phyloP scores from a whole-genome alignment of 2,797 vertebrate species.

The Microctenopoma steveboyesi region DNA sequence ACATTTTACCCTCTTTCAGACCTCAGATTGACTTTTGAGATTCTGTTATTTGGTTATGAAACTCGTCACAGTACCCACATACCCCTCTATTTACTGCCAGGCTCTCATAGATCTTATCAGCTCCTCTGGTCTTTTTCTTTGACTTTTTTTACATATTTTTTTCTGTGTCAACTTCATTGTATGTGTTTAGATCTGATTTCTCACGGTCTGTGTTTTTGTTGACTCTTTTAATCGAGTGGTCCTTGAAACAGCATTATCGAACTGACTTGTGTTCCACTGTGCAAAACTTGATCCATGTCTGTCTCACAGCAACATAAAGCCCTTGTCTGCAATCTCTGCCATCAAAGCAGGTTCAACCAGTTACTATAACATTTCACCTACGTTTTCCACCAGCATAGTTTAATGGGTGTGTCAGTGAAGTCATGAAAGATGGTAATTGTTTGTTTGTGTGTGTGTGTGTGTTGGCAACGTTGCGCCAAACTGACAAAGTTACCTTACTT shows the following conservation, averaged over 20 bases:
- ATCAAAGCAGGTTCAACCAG: neutral
- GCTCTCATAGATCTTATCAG: neutral
- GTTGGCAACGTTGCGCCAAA: too few relatives aligned
- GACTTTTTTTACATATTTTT: too few relatives aligned
- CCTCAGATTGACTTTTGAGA: neutral
- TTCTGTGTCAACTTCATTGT: too few relatives aligned
- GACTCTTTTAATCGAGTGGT: too few relatives aligned
- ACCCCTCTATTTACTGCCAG: neutral
- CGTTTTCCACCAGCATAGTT: neutral
- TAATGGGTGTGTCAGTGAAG: neutral
- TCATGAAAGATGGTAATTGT: neutral
- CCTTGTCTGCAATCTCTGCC: neutral
- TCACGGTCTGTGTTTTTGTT: too few relatives aligned
- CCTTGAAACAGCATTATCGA: too few relatives aligned
- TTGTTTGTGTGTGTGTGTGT: too few relatives aligned
- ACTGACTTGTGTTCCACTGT: too few relatives aligned
- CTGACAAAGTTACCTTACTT: too few relatives aligned
- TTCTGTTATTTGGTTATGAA: neutral
- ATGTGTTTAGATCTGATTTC: too few relatives aligned
- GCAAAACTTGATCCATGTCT: too few relatives aligned
- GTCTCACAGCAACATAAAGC: too few relatives aligned
- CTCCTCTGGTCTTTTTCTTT: neutral
- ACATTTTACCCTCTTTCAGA: neutral
- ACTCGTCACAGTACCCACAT: neutral
- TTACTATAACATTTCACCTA: neutral